Percentiles rank a stretch among this genome's conserved stretches.
phyloP scores from a whole-genome alignment of 2,797 vertebrate genomes.

The Alca torda region DNA sequence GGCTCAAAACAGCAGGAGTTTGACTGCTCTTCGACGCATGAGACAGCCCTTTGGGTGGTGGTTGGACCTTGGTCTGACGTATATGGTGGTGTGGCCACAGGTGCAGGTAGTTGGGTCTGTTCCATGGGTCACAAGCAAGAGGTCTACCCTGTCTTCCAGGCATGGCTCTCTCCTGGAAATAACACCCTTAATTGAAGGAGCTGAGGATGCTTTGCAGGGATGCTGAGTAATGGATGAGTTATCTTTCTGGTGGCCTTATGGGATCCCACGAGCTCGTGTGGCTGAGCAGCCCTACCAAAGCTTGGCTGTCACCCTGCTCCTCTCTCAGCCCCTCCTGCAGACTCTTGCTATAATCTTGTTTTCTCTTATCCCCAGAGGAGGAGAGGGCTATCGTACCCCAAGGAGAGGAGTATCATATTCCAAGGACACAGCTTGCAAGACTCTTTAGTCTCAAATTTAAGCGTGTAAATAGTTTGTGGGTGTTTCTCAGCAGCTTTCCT shows the following conservation, averaged over 20 bases:
- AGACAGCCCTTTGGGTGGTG: neutral
- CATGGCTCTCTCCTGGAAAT: neutral
- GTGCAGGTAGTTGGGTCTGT: fast-evolving
- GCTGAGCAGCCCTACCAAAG: neutral
- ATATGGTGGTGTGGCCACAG: neutral
- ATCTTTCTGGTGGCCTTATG: neutral
- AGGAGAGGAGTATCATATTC: neutral
- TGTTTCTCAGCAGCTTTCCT: neutral
- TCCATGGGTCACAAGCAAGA: neutral
- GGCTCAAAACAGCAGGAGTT: neutral
- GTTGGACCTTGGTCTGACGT: neutral
- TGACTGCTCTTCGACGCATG: fast-evolving
- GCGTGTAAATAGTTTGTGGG: neutral
- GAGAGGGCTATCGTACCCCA: neutral
- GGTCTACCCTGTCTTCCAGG: neutral
- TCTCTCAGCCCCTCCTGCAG: neutral
- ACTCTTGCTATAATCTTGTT: neutral
- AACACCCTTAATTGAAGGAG: neutral
- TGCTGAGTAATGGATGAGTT: neutral
- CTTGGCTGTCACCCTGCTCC: neutral
- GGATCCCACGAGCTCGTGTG: neutral
- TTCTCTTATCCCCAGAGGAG: neutral
- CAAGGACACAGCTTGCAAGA: neutral
- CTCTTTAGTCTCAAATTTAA: neutral
- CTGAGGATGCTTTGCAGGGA: neutral